Evolutionary conservation across 2,888 invertebrate species (phyloP), one percentile per base, ranked within the genome.

Genomic region (Torymus tubicola): DNA sequence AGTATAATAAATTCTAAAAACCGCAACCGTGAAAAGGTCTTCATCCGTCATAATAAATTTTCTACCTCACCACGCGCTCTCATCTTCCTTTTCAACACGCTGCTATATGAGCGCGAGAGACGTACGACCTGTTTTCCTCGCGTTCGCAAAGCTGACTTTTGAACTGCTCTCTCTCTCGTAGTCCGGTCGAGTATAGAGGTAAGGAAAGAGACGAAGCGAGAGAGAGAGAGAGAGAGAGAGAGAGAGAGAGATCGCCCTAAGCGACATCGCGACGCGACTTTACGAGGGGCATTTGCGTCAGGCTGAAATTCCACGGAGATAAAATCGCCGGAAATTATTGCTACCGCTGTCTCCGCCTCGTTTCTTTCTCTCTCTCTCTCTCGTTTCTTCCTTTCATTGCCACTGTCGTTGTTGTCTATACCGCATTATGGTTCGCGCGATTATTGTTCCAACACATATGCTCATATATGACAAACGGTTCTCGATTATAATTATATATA

Each of bases 291-390:
- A 87, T 87, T 88, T 87, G 83, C 85, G 86, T 86, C 85, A 85
- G 79, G 81, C 82, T 84, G 83, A 86, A 87, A 87, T 88, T 88
- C 87, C 85, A 82, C 61, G 63, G 76, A 87, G 88, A 88, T 88
- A 86, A 87, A 85, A 88, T 88, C 87, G 84, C 78, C 82, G 84
- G 85, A 85, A 88, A 88, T 88, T 87, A 87, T 88, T 86, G 86
- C 86, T 85, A 86, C 86, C 85, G 84, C 84, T 79, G 81, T 24
- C 58, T 11, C 58, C 63, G 69, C 24, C n/a, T 18, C n/a, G 42
- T 64, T 78, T 57, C 65, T 65, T 57, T 42, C 58, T 64, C 42
- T 24, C 16, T 57, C 65, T 65, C 50, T 42, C 58, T 64, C 42
- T 24, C 16, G 31, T 60, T 72, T 61, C 55, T 52, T 52, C n/a